Conservation (phyloP, 2,797 vertebrate genomes). For the Sitta carolinensis region DNA sequence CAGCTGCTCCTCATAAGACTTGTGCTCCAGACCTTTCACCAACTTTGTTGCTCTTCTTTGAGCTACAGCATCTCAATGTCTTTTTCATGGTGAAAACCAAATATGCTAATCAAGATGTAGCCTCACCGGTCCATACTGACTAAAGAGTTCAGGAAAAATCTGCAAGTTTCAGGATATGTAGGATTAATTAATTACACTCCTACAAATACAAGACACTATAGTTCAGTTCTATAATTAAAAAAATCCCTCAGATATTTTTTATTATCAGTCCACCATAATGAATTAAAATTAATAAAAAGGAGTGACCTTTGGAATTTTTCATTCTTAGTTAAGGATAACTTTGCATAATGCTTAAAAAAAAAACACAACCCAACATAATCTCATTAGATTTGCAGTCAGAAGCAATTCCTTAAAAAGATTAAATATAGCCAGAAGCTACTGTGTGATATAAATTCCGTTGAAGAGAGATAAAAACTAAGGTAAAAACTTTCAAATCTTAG, state of each 20-base stretch:
- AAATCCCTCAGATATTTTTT: background rate
- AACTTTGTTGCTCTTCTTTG: background rate
- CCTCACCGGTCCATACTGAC: background rate
- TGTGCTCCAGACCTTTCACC: background rate
- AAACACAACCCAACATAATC: background rate
- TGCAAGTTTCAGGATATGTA: background rate
- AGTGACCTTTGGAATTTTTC: background rate
- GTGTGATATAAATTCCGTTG: background rate
- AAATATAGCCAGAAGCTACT: background rate
- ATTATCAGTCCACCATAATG: background rate
- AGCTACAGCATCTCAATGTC: background rate
- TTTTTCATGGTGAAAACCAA: background rate
- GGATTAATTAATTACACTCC: background rate
- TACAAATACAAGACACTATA: background rate
- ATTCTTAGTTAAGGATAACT: background rate
- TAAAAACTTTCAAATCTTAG: background rate
- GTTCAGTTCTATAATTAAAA: background rate
- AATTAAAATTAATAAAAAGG: background rate
- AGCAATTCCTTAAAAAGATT: background rate
- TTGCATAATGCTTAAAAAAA: background rate
- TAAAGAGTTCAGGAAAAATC: background rate
- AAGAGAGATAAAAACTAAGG: background rate
- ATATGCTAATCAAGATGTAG: fast-evolving
- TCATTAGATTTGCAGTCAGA: conserved; percentile 3
- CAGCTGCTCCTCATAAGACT: background rate